These are phyloP conservation scores for Cactoblastis cactorum DNA, from an alignment of 2,888 invertebrate species.

Conservation along the genomic window DNA sequence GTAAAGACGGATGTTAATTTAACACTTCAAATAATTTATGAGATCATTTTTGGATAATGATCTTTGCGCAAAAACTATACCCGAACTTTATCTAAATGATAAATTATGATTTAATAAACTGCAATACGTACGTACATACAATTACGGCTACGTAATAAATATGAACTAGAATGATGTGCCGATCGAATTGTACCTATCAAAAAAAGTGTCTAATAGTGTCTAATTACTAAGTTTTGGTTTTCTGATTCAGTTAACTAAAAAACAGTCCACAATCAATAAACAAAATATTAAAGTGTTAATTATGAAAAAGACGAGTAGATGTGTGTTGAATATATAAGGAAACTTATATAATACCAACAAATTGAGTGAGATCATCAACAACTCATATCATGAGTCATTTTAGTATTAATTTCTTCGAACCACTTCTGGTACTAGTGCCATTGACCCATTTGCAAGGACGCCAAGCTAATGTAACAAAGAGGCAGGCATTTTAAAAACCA, in stretches of 20 bases:
- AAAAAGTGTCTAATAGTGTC: no score
- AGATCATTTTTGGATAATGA: constrained; percentile 30
- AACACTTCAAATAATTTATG: constrained; percentile 29
- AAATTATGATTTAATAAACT: not conserved
- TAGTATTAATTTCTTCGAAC: constrained; percentile 47
- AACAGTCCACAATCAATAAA: not conserved
- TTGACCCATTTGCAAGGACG: constrained; percentile 52
- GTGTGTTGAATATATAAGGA: not conserved
- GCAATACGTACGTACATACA: not conserved
- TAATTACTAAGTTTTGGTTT: no score
- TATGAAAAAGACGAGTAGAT: not conserved
- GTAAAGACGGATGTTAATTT: constrained; percentile 33
- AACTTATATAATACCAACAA: constrained; percentile 10
- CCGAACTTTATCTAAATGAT: not conserved
- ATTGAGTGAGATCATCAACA: constrained; percentile 49
- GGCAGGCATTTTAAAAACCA: constrained; percentile 30
- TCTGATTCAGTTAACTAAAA: not conserved
- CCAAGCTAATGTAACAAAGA: constrained; percentile 23
- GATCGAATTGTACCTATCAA: not conserved
- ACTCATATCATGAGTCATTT: constrained; percentile 50
- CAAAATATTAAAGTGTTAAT: not conserved
- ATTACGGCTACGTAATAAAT: not conserved
- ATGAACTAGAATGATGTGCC: not conserved
- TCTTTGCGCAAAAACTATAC: constrained; percentile 16
- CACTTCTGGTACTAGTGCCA: constrained; percentile 48